phyloP scores from a whole-genome alignment of 2,113 vertebrate genomes.

The Trematocara macrostoma region DNA sequence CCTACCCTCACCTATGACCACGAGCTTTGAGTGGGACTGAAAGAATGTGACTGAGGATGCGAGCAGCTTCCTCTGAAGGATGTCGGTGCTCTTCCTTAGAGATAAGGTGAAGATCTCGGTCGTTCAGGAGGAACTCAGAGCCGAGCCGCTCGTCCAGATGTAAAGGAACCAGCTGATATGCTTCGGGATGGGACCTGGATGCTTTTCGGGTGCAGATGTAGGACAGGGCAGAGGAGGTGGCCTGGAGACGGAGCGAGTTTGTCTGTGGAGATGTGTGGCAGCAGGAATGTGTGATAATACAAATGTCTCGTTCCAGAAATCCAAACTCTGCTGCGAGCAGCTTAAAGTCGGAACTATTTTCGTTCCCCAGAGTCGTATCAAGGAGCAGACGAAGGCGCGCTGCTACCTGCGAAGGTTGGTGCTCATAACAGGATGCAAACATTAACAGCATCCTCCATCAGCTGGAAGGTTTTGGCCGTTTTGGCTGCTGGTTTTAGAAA shows the following conservation, averaged over 20 bases:
- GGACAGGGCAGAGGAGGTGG: neutral
- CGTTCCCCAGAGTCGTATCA: neutral
- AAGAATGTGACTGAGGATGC: neutral
- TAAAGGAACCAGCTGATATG: neutral
- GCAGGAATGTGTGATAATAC: accelerated
- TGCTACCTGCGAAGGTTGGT: neutral
- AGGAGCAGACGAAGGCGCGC: neutral
- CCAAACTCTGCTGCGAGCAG: accelerated
- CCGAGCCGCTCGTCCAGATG: neutral
- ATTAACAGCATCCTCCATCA: neutral
- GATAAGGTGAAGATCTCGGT: neutral
- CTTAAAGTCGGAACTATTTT: neutral
- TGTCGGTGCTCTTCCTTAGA: neutral
- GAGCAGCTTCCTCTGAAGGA: neutral
- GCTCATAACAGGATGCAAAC: neutral
- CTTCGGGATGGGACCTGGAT: neutral
- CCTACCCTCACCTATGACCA: neutral
- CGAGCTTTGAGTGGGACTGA: neutral
- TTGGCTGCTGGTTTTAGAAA: neutral
- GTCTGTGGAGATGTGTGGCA: neutral
- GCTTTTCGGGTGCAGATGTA: neutral
- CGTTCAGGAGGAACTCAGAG: neutral
- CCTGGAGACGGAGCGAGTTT: neutral
- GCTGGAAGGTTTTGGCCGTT: neutral
- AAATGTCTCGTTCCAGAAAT: neutral